Evolutionary conservation across 2,888 invertebrate genomes (phyloP).

Genomic region (Caenorhabditis becei): DNA sequence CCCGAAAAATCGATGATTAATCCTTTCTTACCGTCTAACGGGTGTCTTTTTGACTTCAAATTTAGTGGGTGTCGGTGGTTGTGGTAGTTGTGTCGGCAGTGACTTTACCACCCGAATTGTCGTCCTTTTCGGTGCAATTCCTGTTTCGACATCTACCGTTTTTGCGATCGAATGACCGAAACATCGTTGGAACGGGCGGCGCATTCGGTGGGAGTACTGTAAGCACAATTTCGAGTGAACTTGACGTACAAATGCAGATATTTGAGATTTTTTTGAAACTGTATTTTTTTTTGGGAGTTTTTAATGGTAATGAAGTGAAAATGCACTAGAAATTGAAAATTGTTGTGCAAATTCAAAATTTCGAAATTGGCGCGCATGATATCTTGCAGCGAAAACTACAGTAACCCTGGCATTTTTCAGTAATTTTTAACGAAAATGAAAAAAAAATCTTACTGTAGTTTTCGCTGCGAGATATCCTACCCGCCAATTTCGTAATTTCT

Average conservation of each 20-base stretch:
- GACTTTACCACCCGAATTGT: conserved; percentile 60
- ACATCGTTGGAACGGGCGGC: conserved; percentile 33
- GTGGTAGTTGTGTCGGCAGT: conserved; percentile 1
- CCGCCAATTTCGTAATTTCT: no score
- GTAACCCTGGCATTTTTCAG: no score
- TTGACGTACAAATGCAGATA: background rate
- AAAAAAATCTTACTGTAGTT: no score
- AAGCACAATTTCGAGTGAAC: background rate
- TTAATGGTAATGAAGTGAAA: no score
- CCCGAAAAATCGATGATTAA: background rate
- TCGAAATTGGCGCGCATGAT: no score
- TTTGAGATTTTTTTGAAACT: conserved; percentile 9
- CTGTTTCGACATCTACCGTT: conserved; percentile 38
- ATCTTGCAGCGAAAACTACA: no score
- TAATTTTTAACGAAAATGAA: no score
- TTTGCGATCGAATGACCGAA: background rate
- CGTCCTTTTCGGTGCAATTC: conserved; percentile 45
- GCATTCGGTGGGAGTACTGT: conserved; percentile 40
- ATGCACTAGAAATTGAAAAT: no score
- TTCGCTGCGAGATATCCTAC: no score
- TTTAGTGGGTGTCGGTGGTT: conserved; percentile 18
- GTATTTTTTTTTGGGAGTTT: no score
- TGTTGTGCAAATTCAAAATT: no score
- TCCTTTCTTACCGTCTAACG: conserved; percentile 28
- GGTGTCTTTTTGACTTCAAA: conserved; percentile 24